These are phyloP conservation scores for Hemithea aestivaria DNA, from an alignment of 2,888 invertebrate genomes.

Conservation along the genomic window DNA sequence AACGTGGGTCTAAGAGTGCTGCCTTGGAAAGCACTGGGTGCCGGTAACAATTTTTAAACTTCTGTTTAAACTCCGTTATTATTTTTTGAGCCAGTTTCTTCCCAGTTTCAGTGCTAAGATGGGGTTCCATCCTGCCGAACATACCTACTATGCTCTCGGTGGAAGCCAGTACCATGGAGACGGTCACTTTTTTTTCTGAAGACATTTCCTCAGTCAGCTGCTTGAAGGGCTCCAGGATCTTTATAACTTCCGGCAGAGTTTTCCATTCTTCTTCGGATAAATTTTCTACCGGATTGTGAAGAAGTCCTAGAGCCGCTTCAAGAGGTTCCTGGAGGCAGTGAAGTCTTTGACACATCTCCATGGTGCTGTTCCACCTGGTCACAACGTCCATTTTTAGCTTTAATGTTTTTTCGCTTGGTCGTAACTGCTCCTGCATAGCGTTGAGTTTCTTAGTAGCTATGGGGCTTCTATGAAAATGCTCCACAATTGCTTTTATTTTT, in stretches of 20 bases:
- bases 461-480: constrained; percentile 28
- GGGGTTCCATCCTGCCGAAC: too few relatives aligned
- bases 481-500: too few relatives aligned
- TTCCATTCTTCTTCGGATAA: constrained; percentile 27
- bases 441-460: constrained; percentile 27
- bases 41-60: constrained; percentile 30
- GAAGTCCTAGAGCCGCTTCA: constrained; percentile 26
- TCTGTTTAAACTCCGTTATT: constrained; percentile 27
- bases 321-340: constrained; percentile 27
- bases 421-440: constrained; percentile 25
- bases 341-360: constrained; percentile 29
- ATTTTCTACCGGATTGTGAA: constrained; percentile 29
- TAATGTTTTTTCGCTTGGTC: too few relatives aligned
- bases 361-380: constrained; percentile 30
- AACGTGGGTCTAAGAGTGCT: too few relatives aligned
- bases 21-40: constrained; percentile 23
- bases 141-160: constrained; percentile 25
- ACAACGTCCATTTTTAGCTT: constrained; percentile 25
- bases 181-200: constrained; percentile 25
- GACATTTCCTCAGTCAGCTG: constrained; percentile 30
- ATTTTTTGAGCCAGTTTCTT: constrained; percentile 18
- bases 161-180: constrained; percentile 26
- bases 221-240: constrained; percentile 27
- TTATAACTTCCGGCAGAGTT: constrained; percentile 30
- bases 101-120: too few relatives aligned